Evolutionary conservation across 2,888 invertebrate species (phyloP), one percentile per base, ranked within the genome.

Genomic region (Timema podura): DNA sequence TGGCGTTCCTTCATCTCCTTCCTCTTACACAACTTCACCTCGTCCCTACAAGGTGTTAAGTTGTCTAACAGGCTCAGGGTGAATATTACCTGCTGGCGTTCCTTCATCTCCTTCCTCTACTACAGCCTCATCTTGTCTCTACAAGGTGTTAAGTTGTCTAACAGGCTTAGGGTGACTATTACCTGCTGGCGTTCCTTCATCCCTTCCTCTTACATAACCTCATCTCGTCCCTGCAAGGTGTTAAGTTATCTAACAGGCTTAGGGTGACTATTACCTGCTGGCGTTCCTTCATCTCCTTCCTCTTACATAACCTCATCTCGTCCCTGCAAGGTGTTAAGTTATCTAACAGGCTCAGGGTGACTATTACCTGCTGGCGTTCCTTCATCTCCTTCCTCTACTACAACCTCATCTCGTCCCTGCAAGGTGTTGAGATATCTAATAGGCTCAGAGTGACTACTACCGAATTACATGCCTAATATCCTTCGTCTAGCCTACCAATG

Each of bases 251-350:
- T 51, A 51, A 51, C 2, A 51, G 51, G 11, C 51, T 51, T 2
- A 51, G 51, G 82, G 93, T 93, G 82, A 82, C 30, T 30, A 30
- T 30, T 30, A 30, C 30, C 30, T 1, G 3, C 1, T 30, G 1
- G 82, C 30, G 6, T 46, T 10, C 10, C 8, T 30, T 46, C 10
- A 10, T 61, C 2, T 30, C 30, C 11, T 10, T 49, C 51, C 81
- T 95, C 66, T 91, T 92, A 16, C 88, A 91, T 78, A 96, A 96
- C 79, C 87, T 87, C 16, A 90, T 96, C 70, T 89, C 92, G 0
- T 88, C 92, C 0, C 49, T 49, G 11, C 9, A 49, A 10, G 49
- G 10, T 49, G 49, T 11, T 49, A 9, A 49, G 10, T 10, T 9
- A 49, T 10, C 49, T 49, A 49, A 49, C 9, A 49, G 49, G 9